Evolutionary conservation across 2,113 vertebrate genomes (phyloP).

Genomic region (Penelope pileata): DNA sequence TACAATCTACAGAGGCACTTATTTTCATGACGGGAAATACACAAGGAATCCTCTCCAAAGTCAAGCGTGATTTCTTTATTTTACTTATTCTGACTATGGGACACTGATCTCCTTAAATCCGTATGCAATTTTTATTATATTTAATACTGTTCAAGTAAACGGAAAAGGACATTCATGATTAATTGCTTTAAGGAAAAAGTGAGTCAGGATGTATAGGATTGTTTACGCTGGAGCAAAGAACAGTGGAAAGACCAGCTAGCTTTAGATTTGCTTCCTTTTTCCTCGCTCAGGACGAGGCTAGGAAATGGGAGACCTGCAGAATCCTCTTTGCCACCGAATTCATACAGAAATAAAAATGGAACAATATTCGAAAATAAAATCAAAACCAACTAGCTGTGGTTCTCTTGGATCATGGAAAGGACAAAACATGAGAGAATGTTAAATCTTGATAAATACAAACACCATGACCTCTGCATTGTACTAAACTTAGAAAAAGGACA

Average conservation of each 20-base stretch:
- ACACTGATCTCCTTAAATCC: neutral
- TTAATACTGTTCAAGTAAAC: neutral
- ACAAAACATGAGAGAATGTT: neutral
- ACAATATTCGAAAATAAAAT: neutral
- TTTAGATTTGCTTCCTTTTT: neutral
- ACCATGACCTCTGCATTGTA: neutral
- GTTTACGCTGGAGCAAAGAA: neutral
- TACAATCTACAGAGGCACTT: neutral
- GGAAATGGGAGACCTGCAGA: neutral
- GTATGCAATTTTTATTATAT: neutral
- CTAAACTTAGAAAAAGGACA: neutral
- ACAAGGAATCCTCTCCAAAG: neutral
- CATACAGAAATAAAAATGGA: conserved; percentile 1
- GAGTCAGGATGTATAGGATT: neutral
- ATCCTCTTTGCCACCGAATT: neutral
- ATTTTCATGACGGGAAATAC: neutral
- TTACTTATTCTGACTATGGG: neutral
- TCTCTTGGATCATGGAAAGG: neutral
- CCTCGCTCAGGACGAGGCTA: neutral
- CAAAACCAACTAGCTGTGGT: neutral
- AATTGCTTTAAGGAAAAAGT: neutral
- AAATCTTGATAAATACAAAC: neutral
- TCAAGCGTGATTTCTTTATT: neutral
- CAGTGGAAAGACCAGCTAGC: neutral
- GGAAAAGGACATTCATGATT: neutral